Evolutionary conservation across 2,888 invertebrate genomes (phyloP).

Genomic region (Melanostoma mellinum): DNA sequence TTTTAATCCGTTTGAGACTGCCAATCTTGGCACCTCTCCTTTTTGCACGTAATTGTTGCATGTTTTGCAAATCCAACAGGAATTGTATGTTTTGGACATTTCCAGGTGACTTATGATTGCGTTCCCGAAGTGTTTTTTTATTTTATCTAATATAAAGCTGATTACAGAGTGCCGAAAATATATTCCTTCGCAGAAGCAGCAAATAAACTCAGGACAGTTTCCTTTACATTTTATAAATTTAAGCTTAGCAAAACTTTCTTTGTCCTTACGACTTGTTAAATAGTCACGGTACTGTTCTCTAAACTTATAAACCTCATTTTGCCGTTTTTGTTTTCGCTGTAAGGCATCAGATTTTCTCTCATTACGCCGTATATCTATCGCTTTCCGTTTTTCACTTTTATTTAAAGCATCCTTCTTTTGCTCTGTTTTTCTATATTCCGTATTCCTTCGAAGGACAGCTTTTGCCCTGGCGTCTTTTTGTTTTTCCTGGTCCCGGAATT

Average conservation of each 20-base stretch:
- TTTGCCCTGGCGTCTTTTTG: too few species aligned
- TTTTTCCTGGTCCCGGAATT: too few species aligned
- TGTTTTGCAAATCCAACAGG: slow-evolving; percentile 4
- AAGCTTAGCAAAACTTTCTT: neutral
- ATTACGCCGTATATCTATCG: too few species aligned
- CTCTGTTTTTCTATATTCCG: too few species aligned
- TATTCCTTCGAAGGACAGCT: too few species aligned
- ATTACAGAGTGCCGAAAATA: slow-evolving; percentile 1
- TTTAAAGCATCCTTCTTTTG: too few species aligned
- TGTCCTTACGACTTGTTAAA: neutral
- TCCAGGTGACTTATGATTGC: neutral
- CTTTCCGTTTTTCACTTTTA: too few species aligned
- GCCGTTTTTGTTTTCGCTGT: neutral
- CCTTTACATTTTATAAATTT: neutral
- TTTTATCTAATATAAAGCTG: neutral
- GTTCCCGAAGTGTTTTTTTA: neutral
- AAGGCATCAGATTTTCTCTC: too few species aligned
- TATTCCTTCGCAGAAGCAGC: slow-evolving; percentile 3
- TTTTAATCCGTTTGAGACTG: neutral
- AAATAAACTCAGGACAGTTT: slow-evolving; percentile 4
- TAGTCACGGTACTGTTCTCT: slow-evolving; percentile 1
- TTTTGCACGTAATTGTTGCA: slow-evolving; percentile 1
- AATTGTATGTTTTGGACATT: neutral
- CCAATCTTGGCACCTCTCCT: neutral
- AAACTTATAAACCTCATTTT: neutral